Base-by-base conservation (phyloP, 53 echinoderm and acorn worm species). In the Zoroaster sp. region DNA sequence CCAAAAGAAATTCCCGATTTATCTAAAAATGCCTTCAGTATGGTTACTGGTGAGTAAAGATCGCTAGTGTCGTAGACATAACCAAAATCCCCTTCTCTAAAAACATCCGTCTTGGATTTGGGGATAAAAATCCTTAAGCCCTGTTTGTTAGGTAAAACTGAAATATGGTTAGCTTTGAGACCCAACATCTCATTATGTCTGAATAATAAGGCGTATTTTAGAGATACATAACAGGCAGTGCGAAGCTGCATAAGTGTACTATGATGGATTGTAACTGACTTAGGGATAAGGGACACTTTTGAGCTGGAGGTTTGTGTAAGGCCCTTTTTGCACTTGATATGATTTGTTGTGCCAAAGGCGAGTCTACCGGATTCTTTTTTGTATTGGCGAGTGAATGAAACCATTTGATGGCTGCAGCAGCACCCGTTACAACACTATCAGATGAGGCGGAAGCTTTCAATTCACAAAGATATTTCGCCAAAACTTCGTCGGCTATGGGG, bases 41-140 rank as follows among this genome's bases (percentile, higher is more conserved):
- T 2, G 13, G 5, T 0, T 3, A 55, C 4, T 5, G 54, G 77
- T 1, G 77, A 53, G 5, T 77, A 77, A 5, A 3, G 2, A 40
- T 53, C 54, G 1, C 34, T 28, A 3, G 77, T 32, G 1, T 18
- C 33, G n/a, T 28, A 51, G 4, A 77, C 1, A 35, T 30, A 52
- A 0, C 32, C 53, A 49, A 4, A 17, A n/a, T 13, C 32, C 7
- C 78, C 54, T 2, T 77, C 54, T 77, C 78, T 77, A 35, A 77
- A 77, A 2, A 77, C 53, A 15, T 77, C 78, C 8, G 54, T 53
- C 20, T 77, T 77, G 15, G 78, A 77, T 53, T 18, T 77, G n/a
- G 78, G 78, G 5, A 77, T 77, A 53, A 51, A 77, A 77, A 77
- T 77, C 0, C 5, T 33, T 35, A 54, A 6, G 7, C 78, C 78